Base-by-base conservation (phyloP, 2,888 invertebrate species). In the Tricholauxania praeusta region DNA sequence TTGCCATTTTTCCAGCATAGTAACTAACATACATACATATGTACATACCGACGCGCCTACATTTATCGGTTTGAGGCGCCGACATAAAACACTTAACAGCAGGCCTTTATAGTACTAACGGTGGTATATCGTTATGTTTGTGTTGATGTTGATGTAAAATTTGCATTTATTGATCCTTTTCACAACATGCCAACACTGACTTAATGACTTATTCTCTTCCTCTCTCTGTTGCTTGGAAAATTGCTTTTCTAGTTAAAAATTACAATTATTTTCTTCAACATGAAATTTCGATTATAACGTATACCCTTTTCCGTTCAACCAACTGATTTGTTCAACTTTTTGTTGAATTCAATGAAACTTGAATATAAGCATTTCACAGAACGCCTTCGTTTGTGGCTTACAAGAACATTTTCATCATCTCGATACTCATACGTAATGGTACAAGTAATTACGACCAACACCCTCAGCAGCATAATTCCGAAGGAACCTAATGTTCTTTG, bases 91-190 rank as follows among this genome's bases (percentile, higher is more conserved):
- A 59, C 17, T 12, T 28, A 5, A 39, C 47, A 28, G 49, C 12
- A 15, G 28, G 59, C 68, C 62, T 19, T 63, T 51, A 14, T 14
- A 49, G 12, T 62, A 53, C 72, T 70, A 62, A 64, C 55, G 63
- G 63, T 51, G 52, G 28, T 17, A 17, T 47, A 39, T 60, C 60
- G n/a, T 60, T 15, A 8, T 60, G 32, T 22, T 60, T 39, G 10
- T 60, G 39, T 60, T 60, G 15, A 39, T 72, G 67, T 60, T 62
- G 47, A n/a, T n/a, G 39, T 47, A 62, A 67, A 72, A 66, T 72
- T 72, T 72, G 60, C 67, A 72, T 67, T 66, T 66, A 72, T 72
- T 51, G 72, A 72, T 67, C 52, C 57, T 59, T 22, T 8, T 22
- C 8, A 57, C n/a, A 57, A 57, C 22, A 4, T 57, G 17, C 19